Percentiles rank a stretch among this genome's conserved stretches.
phyloP scores from a whole-genome alignment of 64 coral and sea anemone genomes.

The Pocillopora damicornis region DNA sequence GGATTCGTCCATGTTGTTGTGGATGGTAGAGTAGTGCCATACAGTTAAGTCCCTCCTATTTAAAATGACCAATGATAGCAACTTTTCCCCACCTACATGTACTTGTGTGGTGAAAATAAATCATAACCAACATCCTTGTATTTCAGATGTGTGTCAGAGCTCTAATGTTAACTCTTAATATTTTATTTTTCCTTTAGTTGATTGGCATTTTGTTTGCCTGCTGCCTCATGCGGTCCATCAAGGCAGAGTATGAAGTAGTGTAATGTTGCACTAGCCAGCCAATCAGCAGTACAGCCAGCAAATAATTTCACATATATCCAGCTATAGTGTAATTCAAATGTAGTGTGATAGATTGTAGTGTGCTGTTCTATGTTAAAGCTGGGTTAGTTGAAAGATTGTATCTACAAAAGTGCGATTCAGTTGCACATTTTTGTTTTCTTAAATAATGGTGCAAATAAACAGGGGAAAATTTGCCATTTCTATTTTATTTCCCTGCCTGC shows the following conservation, averaged over 20 bases:
- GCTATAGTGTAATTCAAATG: neutral
- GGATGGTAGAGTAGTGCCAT: too few relatives aligned
- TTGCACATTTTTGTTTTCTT: neutral
- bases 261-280: constrained; percentile 38
- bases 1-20: too few relatives aligned
- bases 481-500: too few relatives aligned
- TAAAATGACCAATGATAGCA: too few relatives aligned
- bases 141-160: neutral
- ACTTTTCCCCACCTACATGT: too few relatives aligned
- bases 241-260: constrained; percentile 97
- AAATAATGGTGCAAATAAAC: neutral
- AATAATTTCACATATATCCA: neutral
- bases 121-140: too few relatives aligned
- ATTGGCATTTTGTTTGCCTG: constrained; percentile 91
- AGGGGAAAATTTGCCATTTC: too few relatives aligned
- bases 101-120: too few relatives aligned
- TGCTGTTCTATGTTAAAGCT: neutral
- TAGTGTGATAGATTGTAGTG: neutral
- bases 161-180: neutral
- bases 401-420: neutral
- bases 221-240: constrained; percentile 94
- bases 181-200: constrained; percentile 52
- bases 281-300: constrained; percentile 1
- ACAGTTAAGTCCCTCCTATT: too few relatives aligned
- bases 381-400: neutral